Base-by-base conservation (phyloP, 92 coral and sea anemone genomes). In the Ricordea florida region DNA sequence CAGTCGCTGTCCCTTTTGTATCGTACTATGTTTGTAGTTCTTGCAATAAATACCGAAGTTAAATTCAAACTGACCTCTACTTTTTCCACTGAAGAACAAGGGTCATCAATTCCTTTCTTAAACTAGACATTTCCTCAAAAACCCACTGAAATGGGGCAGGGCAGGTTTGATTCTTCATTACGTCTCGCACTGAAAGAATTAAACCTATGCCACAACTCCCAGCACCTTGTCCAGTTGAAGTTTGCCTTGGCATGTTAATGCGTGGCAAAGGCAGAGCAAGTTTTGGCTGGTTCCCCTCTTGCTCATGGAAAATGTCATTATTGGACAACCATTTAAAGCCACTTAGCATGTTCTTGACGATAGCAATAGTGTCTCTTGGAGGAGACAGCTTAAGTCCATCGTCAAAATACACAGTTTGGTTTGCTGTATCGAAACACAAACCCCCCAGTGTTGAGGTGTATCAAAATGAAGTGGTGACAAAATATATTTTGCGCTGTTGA, bases 151-250 rank as follows among this genome's bases (percentile, higher is more conserved):
- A 6, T 5, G 49, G n/a, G 14, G 62, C 25, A 6, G 28, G 10
- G 60, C 9, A 1, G 18, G 7, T 44, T 0, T 21, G 29, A 10
- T 10, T 23, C 15, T 13, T 28, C 9, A 44, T 42, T 10, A 44
- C 15, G 40, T 45, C 62, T 66, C 61, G 42, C 9, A 66, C 3
- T 17, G 74, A 17, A n/a, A 66, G 34, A 11, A 66, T 44, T 6
- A 66, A 56, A 9, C 57, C 73, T 25, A 66, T 21, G 10, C 74
- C 62, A 45, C 74, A 66, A 47, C 74, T 66, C n/a, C 50, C 60
- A 20, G 62, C 35, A 23, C 74, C 74, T 44, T 42, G 50, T 17
- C 62, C 62, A 42, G n/a, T 6, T 38, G 24, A 21, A 13, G 62
- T 31, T 45, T 66, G 61, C 31, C 1, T 4, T 5, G 57, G 36